These are phyloP conservation scores for Pollenia angustigena DNA, from an alignment of 2,888 invertebrate genomes.

Conservation along the genomic window DNA sequence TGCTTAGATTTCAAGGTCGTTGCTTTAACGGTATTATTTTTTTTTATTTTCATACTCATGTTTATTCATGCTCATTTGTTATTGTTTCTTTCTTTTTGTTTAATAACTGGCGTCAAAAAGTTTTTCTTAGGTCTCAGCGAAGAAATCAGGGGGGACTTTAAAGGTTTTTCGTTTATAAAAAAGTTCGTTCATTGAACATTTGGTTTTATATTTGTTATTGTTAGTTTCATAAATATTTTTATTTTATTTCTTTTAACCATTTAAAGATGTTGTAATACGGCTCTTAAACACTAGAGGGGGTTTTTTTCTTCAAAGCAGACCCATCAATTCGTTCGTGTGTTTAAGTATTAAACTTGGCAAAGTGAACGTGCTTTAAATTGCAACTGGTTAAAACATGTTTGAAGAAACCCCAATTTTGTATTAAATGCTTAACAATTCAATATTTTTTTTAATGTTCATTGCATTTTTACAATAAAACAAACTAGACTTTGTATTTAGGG, in stretches of 20 bases:
- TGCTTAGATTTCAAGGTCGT: constrained; percentile 68
- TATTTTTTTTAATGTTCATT: constrained; percentile 23
- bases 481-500: constrained; percentile 63
- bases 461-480: constrained; percentile 39
- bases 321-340: constrained; percentile 3
- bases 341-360: constrained; percentile 62
- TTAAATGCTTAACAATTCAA: constrained; percentile 33
- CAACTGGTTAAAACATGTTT: constrained; percentile 66
- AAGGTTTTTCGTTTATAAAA: constrained; percentile 32
- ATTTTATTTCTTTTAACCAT: constrained; percentile 40
- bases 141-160: neutral
- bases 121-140: neutral
- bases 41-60: constrained; percentile 48
- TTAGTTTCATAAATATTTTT: constrained; percentile 39
- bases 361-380: constrained; percentile 76
- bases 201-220: constrained; percentile 21
- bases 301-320: neutral
- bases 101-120: constrained; percentile 16
- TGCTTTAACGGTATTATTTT: constrained; percentile 66
- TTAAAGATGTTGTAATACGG: constrained; percentile 56
- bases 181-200: constrained; percentile 64
- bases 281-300: constrained; percentile 26
- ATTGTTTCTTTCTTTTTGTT: neutral
- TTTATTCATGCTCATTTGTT: constrained; percentile 40
- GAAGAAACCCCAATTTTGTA: constrained; percentile 52